A percentile compares a stretch with the other conserved stretches of the same genome.
Conservation (phyloP, 2,113 vertebrate species). For the Pagrus major region DNA sequence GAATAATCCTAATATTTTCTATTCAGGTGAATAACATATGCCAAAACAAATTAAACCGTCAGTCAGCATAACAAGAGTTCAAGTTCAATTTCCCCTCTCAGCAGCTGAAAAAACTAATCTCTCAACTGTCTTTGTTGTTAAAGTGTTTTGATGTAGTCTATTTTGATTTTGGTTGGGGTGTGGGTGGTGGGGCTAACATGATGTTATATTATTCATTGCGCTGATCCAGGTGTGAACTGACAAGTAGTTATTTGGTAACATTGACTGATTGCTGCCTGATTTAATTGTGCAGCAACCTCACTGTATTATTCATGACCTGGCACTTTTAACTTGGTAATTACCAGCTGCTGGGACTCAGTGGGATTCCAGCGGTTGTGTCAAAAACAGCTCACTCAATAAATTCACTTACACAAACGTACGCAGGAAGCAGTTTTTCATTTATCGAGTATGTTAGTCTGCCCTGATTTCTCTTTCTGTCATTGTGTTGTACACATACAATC, state of each 20-base stretch:
- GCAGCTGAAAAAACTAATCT: conserved; percentile 27
- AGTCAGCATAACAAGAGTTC: conserved; percentile 11
- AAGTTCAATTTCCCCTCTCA: conserved; percentile 8
- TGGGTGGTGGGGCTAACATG: conserved; percentile 15
- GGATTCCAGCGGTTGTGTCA: conserved; percentile 73
- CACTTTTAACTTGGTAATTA: conserved; percentile 85
- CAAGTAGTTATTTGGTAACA: conserved; percentile 85
- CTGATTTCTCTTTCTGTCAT: background rate
- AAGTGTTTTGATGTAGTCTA: conserved; percentile 44
- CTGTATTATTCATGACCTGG: conserved; percentile 85
- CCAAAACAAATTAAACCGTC: conserved; percentile 37
- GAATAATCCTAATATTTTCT: background rate
- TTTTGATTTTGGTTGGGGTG: conserved; percentile 33
- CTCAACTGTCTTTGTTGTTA: conserved; percentile 32
- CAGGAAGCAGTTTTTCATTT: conserved; percentile 7
- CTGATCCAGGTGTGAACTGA: conserved; percentile 78
- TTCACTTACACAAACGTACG: conserved; percentile 69
- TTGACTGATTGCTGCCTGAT: conserved; percentile 83
- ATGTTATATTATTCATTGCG: conserved; percentile 65
- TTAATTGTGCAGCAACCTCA: conserved; percentile 82
- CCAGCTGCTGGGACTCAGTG: conserved; percentile 76
- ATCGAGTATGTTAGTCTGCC: background rate
- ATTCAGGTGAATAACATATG: background rate
- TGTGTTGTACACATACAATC: background rate
- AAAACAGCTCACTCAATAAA: conserved; percentile 75